These are phyloP conservation scores for Ceyx melanurus DNA, from an alignment of 2,113 vertebrate species.

Conservation along the genomic window DNA sequence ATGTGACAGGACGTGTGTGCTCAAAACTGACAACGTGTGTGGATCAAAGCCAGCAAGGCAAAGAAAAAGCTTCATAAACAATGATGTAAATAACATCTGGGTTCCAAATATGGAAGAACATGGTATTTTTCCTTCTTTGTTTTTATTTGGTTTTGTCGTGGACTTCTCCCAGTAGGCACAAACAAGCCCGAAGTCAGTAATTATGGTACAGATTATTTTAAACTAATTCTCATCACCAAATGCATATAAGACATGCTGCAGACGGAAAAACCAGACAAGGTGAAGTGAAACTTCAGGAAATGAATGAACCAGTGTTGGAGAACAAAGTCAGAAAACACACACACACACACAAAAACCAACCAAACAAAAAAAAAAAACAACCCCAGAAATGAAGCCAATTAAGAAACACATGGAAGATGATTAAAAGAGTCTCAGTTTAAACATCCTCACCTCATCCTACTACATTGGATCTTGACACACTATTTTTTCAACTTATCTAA, in stretches of 20 bases:
- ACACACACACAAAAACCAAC: background rate
- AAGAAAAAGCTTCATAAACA: constrained; percentile 80
- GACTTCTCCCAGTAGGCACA: constrained; percentile 67
- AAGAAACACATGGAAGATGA: constrained; percentile 19
- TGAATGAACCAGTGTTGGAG: constrained; percentile 49
- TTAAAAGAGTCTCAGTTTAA: constrained; percentile 4
- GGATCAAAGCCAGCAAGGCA: constrained; percentile 76
- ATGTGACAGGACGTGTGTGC: constrained; percentile 83
- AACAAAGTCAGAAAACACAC: constrained; percentile 60
- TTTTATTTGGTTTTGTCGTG: constrained; percentile 74
- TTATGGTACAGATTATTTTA: constrained; percentile 62
- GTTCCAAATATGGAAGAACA: constrained; percentile 73
- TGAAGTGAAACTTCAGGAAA: constrained; percentile 71
- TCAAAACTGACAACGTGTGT: constrained; percentile 78
- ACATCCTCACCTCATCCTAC: background rate
- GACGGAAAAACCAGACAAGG: constrained; percentile 63
- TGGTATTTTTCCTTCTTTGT: constrained; percentile 73
- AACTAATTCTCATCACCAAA: constrained; percentile 58
- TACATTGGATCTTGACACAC: background rate
- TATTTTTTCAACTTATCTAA: background rate
- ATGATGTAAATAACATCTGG: constrained; percentile 82
- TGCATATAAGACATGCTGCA: constrained; percentile 44
- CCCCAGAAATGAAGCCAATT: background rate
- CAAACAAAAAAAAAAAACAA: background rate
- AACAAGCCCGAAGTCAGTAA: constrained; percentile 65